Evolutionary conservation across 2,113 vertebrate species (phyloP).

Genomic region (Lophura nycthemera): DNA sequence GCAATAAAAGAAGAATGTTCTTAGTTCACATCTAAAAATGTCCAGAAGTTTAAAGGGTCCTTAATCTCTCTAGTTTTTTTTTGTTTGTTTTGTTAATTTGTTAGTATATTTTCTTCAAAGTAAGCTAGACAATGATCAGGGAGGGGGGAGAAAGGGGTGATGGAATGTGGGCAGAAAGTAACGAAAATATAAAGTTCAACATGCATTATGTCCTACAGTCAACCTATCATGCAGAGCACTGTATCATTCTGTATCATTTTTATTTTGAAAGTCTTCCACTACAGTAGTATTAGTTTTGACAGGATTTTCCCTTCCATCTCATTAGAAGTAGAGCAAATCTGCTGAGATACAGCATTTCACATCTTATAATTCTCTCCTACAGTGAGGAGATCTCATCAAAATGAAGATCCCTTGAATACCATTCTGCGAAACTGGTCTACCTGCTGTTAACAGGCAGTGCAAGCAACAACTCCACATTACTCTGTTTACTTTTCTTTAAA

Average conservation of each 20-base stretch:
- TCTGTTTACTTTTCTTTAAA: conserved; percentile 7
- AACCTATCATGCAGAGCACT: not conserved
- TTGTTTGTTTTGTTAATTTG: not conserved
- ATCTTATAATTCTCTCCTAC: conserved; percentile 12
- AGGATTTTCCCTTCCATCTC: conserved; percentile 43
- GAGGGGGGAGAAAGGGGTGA: not conserved
- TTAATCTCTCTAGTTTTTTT: not conserved
- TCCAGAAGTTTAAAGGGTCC: not conserved
- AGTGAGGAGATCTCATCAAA: conserved; percentile 7
- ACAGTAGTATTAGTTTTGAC: conserved; percentile 35
- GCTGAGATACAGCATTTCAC: not conserved
- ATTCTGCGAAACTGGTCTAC: not conserved
- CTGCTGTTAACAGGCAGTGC: not conserved
- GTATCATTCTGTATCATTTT: not conserved
- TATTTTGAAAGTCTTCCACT: not conserved
- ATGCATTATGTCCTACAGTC: not conserved
- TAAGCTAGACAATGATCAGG: not conserved
- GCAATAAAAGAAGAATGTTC: not conserved
- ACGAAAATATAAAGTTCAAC: not conserved
- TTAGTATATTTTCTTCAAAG: not conserved
- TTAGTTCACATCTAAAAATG: not conserved
- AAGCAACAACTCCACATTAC: not conserved
- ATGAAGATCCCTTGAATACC: conserved; percentile 32
- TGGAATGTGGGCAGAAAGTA: not conserved
- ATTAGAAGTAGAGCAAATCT: conserved; percentile 37